A percentile compares a stretch with the other conserved stretches of the same genome.
These are phyloP conservation scores for Spheniscus humboldti DNA, from an alignment of 2,797 vertebrate genomes.

Conservation along the genomic window DNA sequence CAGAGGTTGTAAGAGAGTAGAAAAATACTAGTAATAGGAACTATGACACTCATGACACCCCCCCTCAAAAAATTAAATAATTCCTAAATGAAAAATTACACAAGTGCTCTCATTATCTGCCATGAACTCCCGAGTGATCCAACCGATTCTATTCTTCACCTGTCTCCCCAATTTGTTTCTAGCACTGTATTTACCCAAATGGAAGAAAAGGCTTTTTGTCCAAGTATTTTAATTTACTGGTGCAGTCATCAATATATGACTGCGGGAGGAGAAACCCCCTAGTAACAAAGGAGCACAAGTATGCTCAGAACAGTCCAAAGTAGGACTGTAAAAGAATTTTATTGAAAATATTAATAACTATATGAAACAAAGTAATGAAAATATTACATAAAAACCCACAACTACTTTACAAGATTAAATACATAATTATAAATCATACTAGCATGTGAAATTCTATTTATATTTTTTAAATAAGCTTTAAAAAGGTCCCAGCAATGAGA, in stretches of 20 bases:
- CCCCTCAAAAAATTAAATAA: neutral
- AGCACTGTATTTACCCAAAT: neutral
- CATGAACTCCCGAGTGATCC: neutral
- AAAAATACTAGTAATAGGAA: neutral
- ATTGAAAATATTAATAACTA: neutral
- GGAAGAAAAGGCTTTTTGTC: neutral
- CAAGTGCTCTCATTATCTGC: neutral
- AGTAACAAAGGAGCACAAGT: neutral
- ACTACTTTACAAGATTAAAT: neutral
- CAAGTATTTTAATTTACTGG: neutral
- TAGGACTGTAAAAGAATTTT: neutral
- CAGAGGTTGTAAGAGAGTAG: neutral
- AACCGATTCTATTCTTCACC: neutral
- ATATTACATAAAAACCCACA: neutral
- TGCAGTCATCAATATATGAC: neutral
- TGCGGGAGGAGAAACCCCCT: neutral
- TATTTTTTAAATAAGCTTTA: neutral
- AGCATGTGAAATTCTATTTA: neutral
- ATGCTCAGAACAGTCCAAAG: neutral
- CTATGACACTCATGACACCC: fast-evolving
- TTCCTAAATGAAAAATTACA: neutral
- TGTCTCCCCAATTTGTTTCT: neutral
- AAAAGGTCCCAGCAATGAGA: neutral
- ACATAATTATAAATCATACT: neutral
- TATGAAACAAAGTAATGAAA: neutral